Base-by-base conservation (phyloP, 2,888 invertebrate species). In the Tillus elongatus region DNA sequence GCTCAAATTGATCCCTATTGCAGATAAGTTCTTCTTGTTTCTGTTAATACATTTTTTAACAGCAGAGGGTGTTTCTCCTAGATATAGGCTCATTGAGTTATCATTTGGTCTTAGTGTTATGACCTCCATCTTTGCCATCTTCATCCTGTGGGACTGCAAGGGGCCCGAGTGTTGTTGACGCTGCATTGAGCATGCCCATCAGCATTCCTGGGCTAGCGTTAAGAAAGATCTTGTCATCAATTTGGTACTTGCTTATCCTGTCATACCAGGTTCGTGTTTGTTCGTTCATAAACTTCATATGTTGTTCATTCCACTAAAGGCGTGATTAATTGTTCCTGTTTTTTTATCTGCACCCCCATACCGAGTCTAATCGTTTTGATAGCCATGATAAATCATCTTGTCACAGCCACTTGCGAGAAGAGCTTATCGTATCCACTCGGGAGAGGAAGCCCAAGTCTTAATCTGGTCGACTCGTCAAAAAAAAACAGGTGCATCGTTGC, bases 181-280 rank as follows among this genome's bases (percentile, higher is more conserved):
- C 39, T 1, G 49, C 49, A 35, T 53, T 53, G 2, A 43, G 37
- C 53, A 53, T 52, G 0, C 52, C 52, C 52, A 53, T 53, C 9
- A 53, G 30, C 48, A 52, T 47, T 1, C 47, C 48, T 8, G 45
- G 45, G 29, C 47, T 49, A 2, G 50, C 41, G 15, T 15, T 28
- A 13, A 42, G 11, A 3, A 43, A 16, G 11, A 33, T 29, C n/a
- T 30, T 13, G 3, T 38, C 37, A 4, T 16, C 16, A n/a, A n/a
- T n/a, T n/a, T n/a, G n/a, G n/a, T n/a, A n/a, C n/a, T n/a, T n/a
- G n/a, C n/a, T n/a, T n/a, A n/a, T n/a, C n/a, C n/a, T n/a, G n/a
- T 8, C 2, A 14, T 28, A 37, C 37, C 37, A 33, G 27, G 13
- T 2, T 14, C 15, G 16, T 4, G 36, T 37, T 1, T 1, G 1